Evolutionary conservation across 2,888 invertebrate species (phyloP), one percentile per base, ranked within the genome.

Genomic region (Ormyrus thymus): DNA sequence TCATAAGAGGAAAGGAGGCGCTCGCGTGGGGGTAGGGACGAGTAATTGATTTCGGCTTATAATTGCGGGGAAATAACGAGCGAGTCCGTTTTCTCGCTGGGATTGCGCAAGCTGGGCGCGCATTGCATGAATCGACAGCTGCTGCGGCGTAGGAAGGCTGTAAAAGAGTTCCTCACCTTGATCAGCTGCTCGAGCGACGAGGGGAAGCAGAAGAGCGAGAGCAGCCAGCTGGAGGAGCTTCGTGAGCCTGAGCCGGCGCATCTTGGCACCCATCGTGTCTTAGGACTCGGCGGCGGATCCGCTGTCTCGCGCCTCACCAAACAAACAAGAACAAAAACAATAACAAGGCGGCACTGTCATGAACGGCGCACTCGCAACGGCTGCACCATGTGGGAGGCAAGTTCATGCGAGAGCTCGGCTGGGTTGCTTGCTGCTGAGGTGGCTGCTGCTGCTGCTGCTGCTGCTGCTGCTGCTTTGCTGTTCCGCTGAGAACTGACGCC

Each of bases 211-310:
- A 43, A 70, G 56, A 45, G 81, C 8, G 29, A 78, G 51, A 45
- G 83, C 46, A 43, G 15, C 43, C 74, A 82, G 46, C 13, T 84
- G 79, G 61, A 86, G 78, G 50, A 86, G 80, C 75, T 85, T 85
- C 55, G 86, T 86, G 83, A 86, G 85, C 85, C 85, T 84, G 62
- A 85, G 84, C 79, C 84, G 83, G 86, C 86, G 86, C 86, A 85
- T 86, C 62, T 85, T 83, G 81, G 80, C 81, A 75, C 75, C 84
- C 83, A 64, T 81, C 51, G 11, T 48, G 4, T 10, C 62, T 29
- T 10, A 13, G 11, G 45, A 43, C 45, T 53, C 56, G 45, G 13
- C 29, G 1, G 45, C 66, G 43, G 73, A 61, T 66, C 48, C 29
- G 8, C 11, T 6, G 56, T 58, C n/a, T 51, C 65, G 10, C 46